Evolutionary conservation across 2,797 vertebrate species (phyloP), one percentile per base, ranked within the genome.

Genomic region (Coreius guichenoti): DNA sequence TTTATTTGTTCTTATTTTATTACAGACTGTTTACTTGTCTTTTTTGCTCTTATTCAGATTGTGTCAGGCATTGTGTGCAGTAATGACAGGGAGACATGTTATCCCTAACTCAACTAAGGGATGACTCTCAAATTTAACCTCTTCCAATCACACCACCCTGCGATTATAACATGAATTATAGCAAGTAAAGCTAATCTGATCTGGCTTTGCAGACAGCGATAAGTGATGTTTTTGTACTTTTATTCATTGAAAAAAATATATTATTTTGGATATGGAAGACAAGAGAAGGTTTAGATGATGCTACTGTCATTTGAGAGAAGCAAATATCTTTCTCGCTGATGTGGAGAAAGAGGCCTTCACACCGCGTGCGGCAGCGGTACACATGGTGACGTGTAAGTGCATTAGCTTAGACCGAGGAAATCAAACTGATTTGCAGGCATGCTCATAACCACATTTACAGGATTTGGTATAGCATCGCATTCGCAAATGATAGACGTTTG

Each of bases 311-410:
- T 82, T 82, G 81, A 90, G 79, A 87, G 31, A 87, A 84, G 84
- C 87, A 88, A 85, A 90, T 85, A 87, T 87, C 65, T 86, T 74
- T 67, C 81, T 86, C 54, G 73, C 85, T 87, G 90, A 89, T 85
- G 87, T 90, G 80, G 87, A 87, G 84, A 87, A 90, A 72, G 63
- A 85, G 49, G 68, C 85, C 80, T 58, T 88, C 76, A 61, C 72
- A 58, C 61, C 58, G 78, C 8, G 69, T 83, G 72, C 13, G 23
- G 81, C 11, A 26, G 54, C 51, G 43, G 54, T 78, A 81, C 49
- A 74, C 51, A 39, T 56, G 26, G 68, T 81, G 85, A 86, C 74
- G 83, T 86, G 77, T 88, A 81, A 87, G 85, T 63, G 33, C 58
- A 87, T 87, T 89, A 88, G 84, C 88, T 85, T 74, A 67, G 82